A percentile compares a stretch with the other conserved stretches of the same genome.
phyloP scores from a whole-genome alignment of 2,113 vertebrate genomes.

The Rhynchomys soricoides region DNA sequence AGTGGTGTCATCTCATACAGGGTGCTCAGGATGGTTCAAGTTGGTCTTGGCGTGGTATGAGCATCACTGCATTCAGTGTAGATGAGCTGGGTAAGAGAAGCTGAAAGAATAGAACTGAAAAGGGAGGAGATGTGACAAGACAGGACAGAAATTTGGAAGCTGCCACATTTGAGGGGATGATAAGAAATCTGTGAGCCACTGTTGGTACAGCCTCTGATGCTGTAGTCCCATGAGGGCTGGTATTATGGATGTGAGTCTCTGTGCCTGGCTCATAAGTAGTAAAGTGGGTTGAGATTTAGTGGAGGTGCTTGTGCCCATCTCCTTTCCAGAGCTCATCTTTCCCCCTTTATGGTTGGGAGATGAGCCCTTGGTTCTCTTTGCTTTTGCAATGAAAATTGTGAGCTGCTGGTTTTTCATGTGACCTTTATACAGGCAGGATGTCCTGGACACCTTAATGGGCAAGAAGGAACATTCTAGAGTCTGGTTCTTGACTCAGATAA shows the following conservation, averaged over 20 bases:
- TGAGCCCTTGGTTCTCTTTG: neutral
- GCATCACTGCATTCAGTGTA: neutral
- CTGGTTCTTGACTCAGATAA: slow-evolving; percentile 14
- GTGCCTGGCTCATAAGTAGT: neutral
- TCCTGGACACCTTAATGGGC: neutral
- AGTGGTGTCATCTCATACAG: neutral
- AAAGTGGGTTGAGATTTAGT: neutral
- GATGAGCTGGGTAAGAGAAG: neutral
- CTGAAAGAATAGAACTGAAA: slow-evolving; percentile 16
- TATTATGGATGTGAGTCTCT: neutral
- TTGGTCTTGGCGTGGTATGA: neutral
- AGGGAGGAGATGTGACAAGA: neutral
- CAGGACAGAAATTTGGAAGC: neutral
- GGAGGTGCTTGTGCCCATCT: neutral
- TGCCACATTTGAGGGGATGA: neutral
- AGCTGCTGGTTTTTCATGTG: neutral
- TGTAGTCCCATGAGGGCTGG: neutral
- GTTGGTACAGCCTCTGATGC: too few species aligned
- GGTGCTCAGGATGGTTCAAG: too few species aligned
- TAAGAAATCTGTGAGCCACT: neutral
- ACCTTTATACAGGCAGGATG: too few species aligned
- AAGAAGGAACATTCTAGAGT: neutral
- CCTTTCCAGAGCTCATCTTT: neutral
- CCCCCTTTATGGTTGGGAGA: neutral
- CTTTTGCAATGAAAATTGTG: neutral